phyloP scores from a whole-genome alignment of 2,797 vertebrate genomes.

The Micrastur ruficollis region DNA sequence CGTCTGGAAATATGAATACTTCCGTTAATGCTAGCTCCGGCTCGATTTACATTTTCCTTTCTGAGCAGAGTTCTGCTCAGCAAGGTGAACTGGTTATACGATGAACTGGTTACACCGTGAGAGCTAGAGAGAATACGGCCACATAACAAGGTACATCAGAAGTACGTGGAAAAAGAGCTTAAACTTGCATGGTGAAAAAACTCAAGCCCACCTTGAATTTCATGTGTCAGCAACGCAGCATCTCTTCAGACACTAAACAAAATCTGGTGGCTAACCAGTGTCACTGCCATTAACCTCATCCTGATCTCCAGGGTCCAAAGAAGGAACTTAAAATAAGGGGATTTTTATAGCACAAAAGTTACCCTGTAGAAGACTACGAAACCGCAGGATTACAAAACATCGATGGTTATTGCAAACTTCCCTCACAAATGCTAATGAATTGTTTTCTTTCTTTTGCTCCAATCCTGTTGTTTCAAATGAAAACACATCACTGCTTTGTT shows the following conservation, averaged over 20 bases:
- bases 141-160: not conserved
- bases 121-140: not conserved
- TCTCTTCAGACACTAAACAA: not conserved
- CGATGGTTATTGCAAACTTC: not conserved
- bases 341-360: not conserved
- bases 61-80: not conserved
- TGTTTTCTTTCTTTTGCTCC: slow-evolving; percentile 30
- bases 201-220: not conserved
- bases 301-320: slow-evolving; percentile 8
- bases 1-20: slow-evolving; percentile 14
- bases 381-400: slow-evolving; percentile 4
- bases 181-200: not conserved
- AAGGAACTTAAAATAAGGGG: not conserved
- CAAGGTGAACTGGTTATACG: not conserved
- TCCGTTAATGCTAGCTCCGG: not conserved
- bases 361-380: not conserved
- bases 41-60: slow-evolving; percentile 37
- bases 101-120: not conserved
- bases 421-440: slow-evolving; percentile 58
- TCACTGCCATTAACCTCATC: slow-evolving; percentile 10
- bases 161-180: not conserved
- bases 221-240: not conserved
- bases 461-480: slow-evolving; percentile 43
- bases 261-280: slow-evolving; percentile 1
- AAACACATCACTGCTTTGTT: slow-evolving; percentile 57